These are phyloP conservation scores for Anguilla marmorata DNA, from an alignment of 2,797 vertebrate genomes.

Conservation along the genomic window DNA sequence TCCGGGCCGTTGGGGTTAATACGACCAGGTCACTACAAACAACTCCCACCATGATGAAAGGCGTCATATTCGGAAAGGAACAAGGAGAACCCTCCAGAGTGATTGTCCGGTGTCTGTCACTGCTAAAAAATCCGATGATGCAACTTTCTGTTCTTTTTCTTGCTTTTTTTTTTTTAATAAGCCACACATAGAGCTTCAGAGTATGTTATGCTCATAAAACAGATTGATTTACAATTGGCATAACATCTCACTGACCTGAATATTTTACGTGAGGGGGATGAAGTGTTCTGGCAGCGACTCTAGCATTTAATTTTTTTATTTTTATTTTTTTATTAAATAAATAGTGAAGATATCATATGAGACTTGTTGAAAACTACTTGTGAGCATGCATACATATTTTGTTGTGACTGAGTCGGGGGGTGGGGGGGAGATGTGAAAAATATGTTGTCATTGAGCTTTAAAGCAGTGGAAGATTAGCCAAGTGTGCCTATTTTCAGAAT, in stretches of 20 bases:
- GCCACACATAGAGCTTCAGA: background rate
- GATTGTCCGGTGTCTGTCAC: background rate
- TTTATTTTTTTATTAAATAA: background rate
- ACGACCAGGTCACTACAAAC: background rate
- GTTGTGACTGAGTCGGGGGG: background rate
- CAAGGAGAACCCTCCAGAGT: background rate
- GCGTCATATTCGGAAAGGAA: background rate
- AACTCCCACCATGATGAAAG: background rate
- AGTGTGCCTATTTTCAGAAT: slow-evolving; percentile 64
- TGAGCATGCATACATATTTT: background rate
- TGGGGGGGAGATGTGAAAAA: background rate
- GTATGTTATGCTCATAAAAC: background rate
- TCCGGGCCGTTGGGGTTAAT: slow-evolving; percentile 24
- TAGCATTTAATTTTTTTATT: background rate
- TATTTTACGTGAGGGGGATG: background rate
- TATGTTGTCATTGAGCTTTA: background rate
- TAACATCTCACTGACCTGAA: background rate
- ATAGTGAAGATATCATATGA: slow-evolving; percentile 16
- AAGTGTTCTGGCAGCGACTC: background rate
- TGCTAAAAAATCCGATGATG: background rate
- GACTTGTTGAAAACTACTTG: background rate
- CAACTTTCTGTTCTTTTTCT: background rate
- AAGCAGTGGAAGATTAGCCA: slow-evolving; percentile 37
- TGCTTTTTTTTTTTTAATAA: background rate
- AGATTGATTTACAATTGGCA: background rate